Conservation (phyloP, 2,888 invertebrate species). For the Tillus elongatus region DNA sequence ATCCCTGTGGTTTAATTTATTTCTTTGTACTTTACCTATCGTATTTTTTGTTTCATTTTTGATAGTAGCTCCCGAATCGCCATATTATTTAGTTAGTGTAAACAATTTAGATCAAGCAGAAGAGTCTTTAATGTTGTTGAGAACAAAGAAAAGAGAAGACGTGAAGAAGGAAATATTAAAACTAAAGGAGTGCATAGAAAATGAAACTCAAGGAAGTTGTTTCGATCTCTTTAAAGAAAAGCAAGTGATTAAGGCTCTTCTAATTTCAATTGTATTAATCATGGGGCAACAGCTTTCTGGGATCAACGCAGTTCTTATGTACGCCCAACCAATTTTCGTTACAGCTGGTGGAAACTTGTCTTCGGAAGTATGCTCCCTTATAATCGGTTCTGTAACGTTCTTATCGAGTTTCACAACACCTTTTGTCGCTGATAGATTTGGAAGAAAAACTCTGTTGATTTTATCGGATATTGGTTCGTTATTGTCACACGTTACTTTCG, state of each 20-base stretch:
- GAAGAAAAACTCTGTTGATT: constrained; percentile 61
- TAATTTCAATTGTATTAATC: constrained; percentile 61
- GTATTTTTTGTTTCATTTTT: constrained; percentile 47
- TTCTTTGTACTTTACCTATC: constrained; percentile 38
- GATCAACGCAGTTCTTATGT: constrained; percentile 68
- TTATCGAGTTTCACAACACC: constrained; percentile 62
- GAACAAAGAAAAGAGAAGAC: not conserved
- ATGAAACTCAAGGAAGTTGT: constrained; percentile 50
- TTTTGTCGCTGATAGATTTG: constrained; percentile 66
- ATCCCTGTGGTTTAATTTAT: constrained; percentile 52
- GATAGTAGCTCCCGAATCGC: constrained; percentile 71
- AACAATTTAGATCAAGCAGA: constrained; percentile 51
- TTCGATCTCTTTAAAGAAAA: constrained; percentile 28
- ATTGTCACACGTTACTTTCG: constrained; percentile 50
- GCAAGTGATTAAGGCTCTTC: constrained; percentile 63
- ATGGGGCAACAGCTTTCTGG: constrained; percentile 74
- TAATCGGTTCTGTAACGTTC: constrained; percentile 66
- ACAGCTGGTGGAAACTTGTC: constrained; percentile 55
- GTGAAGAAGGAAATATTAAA: not conserved
- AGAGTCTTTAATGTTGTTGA: constrained; percentile 33
- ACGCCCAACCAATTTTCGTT: constrained; percentile 58
- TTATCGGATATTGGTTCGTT: constrained; percentile 58
- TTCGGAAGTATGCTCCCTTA: constrained; percentile 59
- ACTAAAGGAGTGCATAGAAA: constrained; percentile 34
- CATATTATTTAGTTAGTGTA: constrained; percentile 56